Base-by-base conservation (phyloP, 2,797 vertebrate genomes). In the Gambusia yucatana region DNA sequence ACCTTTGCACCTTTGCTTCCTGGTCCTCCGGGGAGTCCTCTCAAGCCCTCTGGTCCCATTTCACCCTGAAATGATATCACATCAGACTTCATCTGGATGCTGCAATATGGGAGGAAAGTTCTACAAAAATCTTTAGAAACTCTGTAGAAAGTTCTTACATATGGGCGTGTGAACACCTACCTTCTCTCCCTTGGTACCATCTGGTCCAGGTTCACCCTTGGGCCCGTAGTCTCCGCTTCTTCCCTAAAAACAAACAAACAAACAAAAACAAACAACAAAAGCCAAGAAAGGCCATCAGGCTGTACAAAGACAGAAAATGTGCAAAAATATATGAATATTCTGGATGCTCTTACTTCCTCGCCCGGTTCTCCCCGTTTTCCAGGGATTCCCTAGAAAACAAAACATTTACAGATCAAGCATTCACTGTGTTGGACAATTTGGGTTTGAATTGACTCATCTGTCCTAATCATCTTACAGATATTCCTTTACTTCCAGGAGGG, bases 151-250 rank as follows among this genome's bases (percentile, higher is more conserved):
- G 11, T 48, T 41, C 44, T 36, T 20, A 6, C 2, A 2, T n/a
- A 6, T 50, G n/a, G 55, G 13, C n/a, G 25, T 2, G 22, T 67
- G 0, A 57, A 73, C 4, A 77, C 44, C 28, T 86, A 99, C 98
- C 95, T 96, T 98, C 1, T 98, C 97, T 82, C 98, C 98, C 17
- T 91, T 92, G 46, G 55, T 0, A 28, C 98, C 98, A 3, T 87
- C 46, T 22, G 73, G 50, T 65, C 98, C 98, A 39, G 89, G 87
- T 79, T 65, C 10, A 14, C 98, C 98, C 89, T 99, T 98, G 0
- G 84, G 47, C 41, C 98, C 98, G 6, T 96, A 95, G 80, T 99
- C 97, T 86, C 98, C 98, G 92, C 97, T 96, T 87, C 97, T 97
- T 2, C 98, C 98, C 98, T 99, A 91, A 1, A 91, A 80, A 25